Evolutionary conservation across 2,113 vertebrate species (phyloP).

Genomic region (Nesoenas mayeri): DNA sequence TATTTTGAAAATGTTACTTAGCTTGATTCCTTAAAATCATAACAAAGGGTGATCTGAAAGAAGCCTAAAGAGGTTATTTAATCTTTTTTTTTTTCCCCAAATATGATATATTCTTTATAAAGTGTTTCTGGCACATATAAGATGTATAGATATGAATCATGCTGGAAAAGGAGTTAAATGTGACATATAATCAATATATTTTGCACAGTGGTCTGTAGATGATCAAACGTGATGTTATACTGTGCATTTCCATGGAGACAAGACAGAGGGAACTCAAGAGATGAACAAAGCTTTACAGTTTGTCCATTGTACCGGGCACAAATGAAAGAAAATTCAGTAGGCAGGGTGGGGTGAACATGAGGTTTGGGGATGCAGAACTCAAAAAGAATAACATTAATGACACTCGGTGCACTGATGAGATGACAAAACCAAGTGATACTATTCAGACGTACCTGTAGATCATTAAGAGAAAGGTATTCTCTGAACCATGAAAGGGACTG

Average conservation of each 20-base stretch:
- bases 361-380: neutral
- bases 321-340: neutral
- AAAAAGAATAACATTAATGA: neutral
- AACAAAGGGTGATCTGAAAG: neutral
- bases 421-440: neutral
- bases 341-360: neutral
- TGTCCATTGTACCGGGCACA: neutral
- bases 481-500: neutral
- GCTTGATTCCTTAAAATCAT: neutral
- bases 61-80: neutral
- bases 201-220: neutral
- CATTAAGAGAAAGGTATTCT: slow-evolving; percentile 9
- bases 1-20: neutral
- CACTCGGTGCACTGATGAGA: neutral
- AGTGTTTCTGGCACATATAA: neutral
- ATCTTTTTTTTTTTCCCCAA: neutral
- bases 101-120: neutral
- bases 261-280: neutral
- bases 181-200: neutral
- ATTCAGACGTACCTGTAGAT: slow-evolving; percentile 25
- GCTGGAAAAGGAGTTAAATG: neutral
- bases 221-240: neutral
- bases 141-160: neutral
- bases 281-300: neutral
- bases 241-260: neutral